Conservation (phyloP, 2,113 vertebrate species). For the Amazona guildingii region DNA sequence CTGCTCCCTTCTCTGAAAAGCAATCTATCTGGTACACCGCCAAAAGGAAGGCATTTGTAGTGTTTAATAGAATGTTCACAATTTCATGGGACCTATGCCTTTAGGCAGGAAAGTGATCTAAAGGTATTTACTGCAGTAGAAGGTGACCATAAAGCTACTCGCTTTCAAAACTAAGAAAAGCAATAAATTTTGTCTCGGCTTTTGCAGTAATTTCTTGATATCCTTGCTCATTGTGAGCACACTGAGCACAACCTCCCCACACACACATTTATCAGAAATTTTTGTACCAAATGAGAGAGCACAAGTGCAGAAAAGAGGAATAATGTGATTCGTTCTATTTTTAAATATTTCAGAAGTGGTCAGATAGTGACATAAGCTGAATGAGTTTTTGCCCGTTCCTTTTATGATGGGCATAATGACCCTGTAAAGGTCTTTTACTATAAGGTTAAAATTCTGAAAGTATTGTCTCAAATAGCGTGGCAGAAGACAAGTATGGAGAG, state of each 20-base stretch:
- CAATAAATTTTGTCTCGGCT: neutral
- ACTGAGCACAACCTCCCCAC: neutral
- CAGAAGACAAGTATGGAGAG: neutral
- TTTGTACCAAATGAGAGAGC: neutral
- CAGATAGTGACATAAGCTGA: neutral
- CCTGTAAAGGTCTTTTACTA: neutral
- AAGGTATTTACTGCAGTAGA: neutral
- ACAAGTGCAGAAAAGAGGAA: neutral
- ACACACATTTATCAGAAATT: neutral
- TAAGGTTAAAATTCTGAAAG: neutral
- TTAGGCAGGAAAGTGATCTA: slow-evolving; percentile 29
- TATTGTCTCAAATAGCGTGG: neutral
- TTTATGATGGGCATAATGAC: neutral
- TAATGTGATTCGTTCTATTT: neutral
- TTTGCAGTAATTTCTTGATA: neutral
- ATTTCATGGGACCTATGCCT: neutral
- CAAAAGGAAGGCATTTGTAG: slow-evolving; percentile 23
- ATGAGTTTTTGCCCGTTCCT: neutral
- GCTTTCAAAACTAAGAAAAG: neutral
- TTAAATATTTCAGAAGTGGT: neutral
- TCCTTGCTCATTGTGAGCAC: neutral
- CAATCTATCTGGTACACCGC: neutral
- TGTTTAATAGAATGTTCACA: slow-evolving; percentile 31
- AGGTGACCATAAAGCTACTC: slow-evolving; percentile 6
- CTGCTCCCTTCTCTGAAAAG: neutral